Percentiles rank a stretch among this genome's conserved stretches.
phyloP scores from a whole-genome alignment of 1,140 invertebrate species.

The Steinernema khuongi region DNA sequence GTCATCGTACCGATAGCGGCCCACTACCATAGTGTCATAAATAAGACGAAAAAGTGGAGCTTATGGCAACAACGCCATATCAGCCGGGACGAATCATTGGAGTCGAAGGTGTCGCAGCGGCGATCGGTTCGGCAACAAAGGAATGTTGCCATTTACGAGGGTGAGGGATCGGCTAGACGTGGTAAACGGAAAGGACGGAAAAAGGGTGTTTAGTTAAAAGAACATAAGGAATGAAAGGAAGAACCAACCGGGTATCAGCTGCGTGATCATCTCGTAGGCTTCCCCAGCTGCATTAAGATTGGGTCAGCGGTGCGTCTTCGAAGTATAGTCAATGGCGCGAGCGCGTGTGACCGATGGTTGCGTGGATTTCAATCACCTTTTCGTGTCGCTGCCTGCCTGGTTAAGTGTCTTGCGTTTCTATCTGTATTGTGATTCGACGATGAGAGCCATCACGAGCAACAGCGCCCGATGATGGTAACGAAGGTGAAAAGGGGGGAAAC shows the following conservation, averaged over 20 bases:
- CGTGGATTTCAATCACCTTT: slow-evolving; percentile 7
- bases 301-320: background rate
- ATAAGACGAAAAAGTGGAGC: background rate
- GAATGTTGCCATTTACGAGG: too few species aligned
- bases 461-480: slow-evolving; percentile 12
- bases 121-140: background rate
- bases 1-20: slow-evolving; percentile 6
- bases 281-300: background rate
- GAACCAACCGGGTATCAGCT: slow-evolving; percentile 6
- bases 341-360: slow-evolving; percentile 7
- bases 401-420: slow-evolving; percentile 15
- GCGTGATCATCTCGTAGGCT: background rate
- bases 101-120: background rate
- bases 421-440: slow-evolving; percentile 12
- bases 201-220: too few species aligned
- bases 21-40: background rate
- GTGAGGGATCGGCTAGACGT: too few species aligned
- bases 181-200: too few species aligned
- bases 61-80: too few species aligned
- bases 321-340: slow-evolving; percentile 9
- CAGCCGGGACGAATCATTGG: background rate
- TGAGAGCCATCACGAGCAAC: slow-evolving; percentile 10
- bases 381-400: background rate
- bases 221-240: too few species aligned
- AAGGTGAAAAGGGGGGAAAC: background rate